Evolutionary conservation across 2,797 vertebrate species (phyloP), one percentile per base, ranked within the genome.

Genomic region (Todus mexicanus): DNA sequence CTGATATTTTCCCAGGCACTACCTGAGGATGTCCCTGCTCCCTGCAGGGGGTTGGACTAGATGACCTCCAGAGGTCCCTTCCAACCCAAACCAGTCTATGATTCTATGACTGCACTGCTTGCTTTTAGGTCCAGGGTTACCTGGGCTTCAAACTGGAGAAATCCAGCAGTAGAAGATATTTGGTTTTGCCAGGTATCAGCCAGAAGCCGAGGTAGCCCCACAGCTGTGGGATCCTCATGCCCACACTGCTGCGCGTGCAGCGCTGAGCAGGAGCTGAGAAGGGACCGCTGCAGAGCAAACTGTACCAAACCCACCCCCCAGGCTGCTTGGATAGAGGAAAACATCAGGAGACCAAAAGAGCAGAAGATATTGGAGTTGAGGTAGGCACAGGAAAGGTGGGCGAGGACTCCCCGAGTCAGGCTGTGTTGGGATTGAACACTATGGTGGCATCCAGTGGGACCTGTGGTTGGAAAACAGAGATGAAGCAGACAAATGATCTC

Each of bases 171-270:
- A 29, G 37, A 12, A 40, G 42, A 10, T 5, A 1, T 12, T 20
- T 0, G 2, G 38, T 37, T 26, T 6, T 19, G 20, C 9, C 35
- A 6, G 40, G 38, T 45, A 45, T 22, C n/a, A 57, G 54, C 21
- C 54, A 33, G 54, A 21, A 59, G 23, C 31, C 15, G 56, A 57
- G 50, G 21, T 6, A 31, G 64, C 38, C 23, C 59, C 14, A 0
- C 1, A 33, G 10, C 20, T 11, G 2, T 15, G 50, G 29, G 53
- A 35, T 25, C n/a, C 31, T 11, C 5, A 1, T 4, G 13, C 13
- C 53, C 9, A 12, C 1, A 3, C 18, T 54, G 47, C 59, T 40
- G 66, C n/a, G 29, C 1, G 6, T 9, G n/a, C 12, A 21, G 51
- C 18, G 8, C 18, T 12, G 19, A 16, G 18, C 29, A 21, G 53